Conservation (phyloP, 2,888 invertebrate species). For the Adineta ricciae region DNA sequence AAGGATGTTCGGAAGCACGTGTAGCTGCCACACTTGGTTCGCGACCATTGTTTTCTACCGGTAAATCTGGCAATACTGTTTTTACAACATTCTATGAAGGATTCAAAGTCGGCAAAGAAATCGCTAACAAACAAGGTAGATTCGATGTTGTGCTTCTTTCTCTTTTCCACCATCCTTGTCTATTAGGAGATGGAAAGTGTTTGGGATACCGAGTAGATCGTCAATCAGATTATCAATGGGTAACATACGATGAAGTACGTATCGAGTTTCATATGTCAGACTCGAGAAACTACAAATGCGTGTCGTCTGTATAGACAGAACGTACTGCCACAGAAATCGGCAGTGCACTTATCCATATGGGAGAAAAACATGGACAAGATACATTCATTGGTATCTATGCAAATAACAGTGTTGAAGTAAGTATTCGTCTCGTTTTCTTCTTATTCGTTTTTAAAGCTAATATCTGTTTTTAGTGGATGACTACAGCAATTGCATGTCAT, state of each 20-base stretch:
- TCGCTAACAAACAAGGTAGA: neutral
- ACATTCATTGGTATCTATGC: slow-evolving; percentile 82
- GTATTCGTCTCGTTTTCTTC: too few species aligned
- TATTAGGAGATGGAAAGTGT: neutral
- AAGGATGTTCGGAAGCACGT: neutral
- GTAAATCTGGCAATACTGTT: neutral
- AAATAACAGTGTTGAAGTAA: slow-evolving; percentile 72
- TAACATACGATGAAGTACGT: slow-evolving; percentile 9
- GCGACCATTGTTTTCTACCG: neutral
- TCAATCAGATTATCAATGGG: neutral
- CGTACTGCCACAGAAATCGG: slow-evolving; percentile 72
- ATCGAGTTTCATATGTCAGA: too few species aligned
- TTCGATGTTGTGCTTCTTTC: neutral
- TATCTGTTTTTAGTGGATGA: slow-evolving; percentile 5
- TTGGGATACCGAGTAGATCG: neutral
- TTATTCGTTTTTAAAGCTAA: neutral
- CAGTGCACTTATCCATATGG: slow-evolving; percentile 70
- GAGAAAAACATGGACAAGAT: slow-evolving; percentile 53
- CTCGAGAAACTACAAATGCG: neutral
- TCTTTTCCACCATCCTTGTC: neutral
- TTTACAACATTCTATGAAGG: neutral
- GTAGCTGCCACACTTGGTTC: neutral
- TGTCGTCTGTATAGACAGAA: neutral
- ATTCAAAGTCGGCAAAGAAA: neutral
- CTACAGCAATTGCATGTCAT: slow-evolving; percentile 28